Conservation (phyloP, 2,113 vertebrate species). For the Eurystomus gularis region DNA sequence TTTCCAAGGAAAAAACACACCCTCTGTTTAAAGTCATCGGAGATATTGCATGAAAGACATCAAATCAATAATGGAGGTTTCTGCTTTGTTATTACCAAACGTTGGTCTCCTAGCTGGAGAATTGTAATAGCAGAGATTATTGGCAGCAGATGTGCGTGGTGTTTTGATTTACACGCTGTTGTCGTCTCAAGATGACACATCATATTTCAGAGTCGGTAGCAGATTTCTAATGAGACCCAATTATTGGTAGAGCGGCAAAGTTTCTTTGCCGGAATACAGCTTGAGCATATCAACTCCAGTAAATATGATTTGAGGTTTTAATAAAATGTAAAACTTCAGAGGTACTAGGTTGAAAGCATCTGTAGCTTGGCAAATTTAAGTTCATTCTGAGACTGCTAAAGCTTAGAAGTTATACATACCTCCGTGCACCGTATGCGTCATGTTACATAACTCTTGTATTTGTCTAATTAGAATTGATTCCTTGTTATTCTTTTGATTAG, state of each 20-base stretch:
- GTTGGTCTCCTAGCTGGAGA: background rate
- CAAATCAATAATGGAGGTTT: background rate
- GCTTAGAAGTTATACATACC: background rate
- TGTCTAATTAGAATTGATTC: background rate
- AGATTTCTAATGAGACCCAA: background rate
- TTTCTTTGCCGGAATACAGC: background rate
- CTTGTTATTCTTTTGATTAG: background rate
- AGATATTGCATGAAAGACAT: background rate
- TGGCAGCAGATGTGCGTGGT: background rate
- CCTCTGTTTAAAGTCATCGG: rapidly evolving
- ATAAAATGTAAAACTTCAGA: background rate
- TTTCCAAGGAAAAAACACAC: background rate
- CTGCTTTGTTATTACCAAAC: background rate
- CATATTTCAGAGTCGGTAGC: background rate
- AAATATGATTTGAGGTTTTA: background rate
- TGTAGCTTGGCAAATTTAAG: background rate
- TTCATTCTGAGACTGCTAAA: background rate
- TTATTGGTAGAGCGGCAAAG: background rate
- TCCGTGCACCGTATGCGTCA: no score
- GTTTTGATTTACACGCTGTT: background rate
- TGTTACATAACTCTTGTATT: background rate
- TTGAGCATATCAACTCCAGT: background rate
- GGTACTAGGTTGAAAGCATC: background rate
- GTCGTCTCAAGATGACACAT: background rate
- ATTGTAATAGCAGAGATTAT: background rate